Conservation (phyloP, 2,888 invertebrate species). For the Lordiphosa fenestrarum region DNA sequence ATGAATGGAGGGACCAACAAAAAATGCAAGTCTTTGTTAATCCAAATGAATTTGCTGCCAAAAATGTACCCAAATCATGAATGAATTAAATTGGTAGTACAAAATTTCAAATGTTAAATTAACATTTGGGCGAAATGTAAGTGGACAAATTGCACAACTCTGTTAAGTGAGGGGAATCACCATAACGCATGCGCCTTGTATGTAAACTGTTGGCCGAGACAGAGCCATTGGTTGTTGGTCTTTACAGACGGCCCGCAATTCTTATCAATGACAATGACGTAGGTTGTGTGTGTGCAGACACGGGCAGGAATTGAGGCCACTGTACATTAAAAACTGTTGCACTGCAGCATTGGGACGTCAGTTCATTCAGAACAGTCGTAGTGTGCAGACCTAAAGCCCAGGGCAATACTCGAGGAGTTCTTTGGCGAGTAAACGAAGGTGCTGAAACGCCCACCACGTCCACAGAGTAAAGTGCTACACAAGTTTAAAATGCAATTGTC, state of each 20-base stretch:
- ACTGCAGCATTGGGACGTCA: conserved; percentile 61
- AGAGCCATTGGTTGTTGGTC: conserved; percentile 7
- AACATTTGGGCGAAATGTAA: too few relatives aligned
- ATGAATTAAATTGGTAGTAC: too few relatives aligned
- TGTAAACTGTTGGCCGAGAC: background rate
- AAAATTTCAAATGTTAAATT: too few relatives aligned
- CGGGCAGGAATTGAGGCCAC: conserved; percentile 68
- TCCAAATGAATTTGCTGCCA: too few relatives aligned
- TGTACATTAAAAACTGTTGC: conserved; percentile 78
- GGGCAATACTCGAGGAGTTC: conserved; percentile 11
- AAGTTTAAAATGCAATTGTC: conserved; percentile 42
- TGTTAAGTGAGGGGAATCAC: conserved; percentile 14
- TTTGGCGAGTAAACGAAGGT: conserved; percentile 17
- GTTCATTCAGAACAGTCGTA: conserved; percentile 77
- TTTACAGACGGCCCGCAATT: conserved; percentile 40
- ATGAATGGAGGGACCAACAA: too few relatives aligned
- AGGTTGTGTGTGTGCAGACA: conserved; percentile 55
- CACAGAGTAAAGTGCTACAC: conserved; percentile 1
- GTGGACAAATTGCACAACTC: too few relatives aligned
- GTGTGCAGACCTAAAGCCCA: conserved; percentile 58
- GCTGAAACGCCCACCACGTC: conserved; percentile 10
- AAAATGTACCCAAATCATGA: too few relatives aligned
- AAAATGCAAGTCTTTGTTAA: too few relatives aligned
- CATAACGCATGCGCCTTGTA: conserved; percentile 51
- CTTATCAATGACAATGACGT: conserved; percentile 73